phyloP scores from a whole-genome alignment of 2,113 vertebrate species.

The Dromaius novaehollandiae region DNA sequence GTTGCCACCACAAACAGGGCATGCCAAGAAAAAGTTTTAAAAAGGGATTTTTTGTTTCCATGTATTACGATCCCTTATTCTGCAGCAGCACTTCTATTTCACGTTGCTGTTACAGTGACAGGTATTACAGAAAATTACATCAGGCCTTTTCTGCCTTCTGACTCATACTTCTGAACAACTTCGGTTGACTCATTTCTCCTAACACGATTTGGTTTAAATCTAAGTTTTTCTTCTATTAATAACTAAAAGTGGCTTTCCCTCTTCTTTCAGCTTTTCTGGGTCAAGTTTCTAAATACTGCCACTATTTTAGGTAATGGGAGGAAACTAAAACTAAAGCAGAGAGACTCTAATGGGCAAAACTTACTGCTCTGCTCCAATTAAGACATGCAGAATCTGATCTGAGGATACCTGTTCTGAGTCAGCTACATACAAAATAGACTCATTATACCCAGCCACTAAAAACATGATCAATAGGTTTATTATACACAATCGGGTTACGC shows the following conservation, averaged over 20 bases:
- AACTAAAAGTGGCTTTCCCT: neutral
- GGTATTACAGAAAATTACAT: neutral
- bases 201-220: neutral
- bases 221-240: neutral
- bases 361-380: rapidly evolving
- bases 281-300: neutral
- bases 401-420: neutral
- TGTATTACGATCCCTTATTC: neutral
- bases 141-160: constrained; percentile 30
- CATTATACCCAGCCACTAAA: rapidly evolving
- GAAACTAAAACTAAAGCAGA: neutral
- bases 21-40: neutral
- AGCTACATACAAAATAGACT: neutral
- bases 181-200: constrained; percentile 27
- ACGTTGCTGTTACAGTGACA: rapidly evolving
- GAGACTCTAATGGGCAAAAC: neutral
- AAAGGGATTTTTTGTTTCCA: neutral
- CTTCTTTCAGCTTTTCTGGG: neutral
- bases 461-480: neutral
- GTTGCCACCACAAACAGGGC: neutral
- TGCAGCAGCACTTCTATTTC: neutral
- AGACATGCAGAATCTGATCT: rapidly evolving
- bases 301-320: neutral
- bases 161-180: constrained; percentile 46
- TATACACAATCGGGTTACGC: neutral